Conservation (phyloP, 1,140 invertebrate genomes). For the Drosophila sturtevanti region DNA sequence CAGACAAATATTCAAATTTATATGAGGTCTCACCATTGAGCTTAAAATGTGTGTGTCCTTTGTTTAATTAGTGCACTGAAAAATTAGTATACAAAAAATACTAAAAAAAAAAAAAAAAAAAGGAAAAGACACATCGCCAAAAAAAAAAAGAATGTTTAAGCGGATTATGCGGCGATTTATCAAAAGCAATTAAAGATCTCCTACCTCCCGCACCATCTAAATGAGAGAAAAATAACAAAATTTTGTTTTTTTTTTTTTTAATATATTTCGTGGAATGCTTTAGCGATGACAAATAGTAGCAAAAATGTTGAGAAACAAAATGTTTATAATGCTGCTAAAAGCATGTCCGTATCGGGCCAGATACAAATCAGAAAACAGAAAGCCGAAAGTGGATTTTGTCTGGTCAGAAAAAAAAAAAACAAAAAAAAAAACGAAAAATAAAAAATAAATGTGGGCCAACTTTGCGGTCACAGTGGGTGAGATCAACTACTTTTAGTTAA, state of each 20-base stretch:
- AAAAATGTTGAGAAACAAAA: constrained; percentile 78
- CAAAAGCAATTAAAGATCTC: constrained; percentile 77
- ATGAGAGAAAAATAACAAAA: constrained; percentile 41
- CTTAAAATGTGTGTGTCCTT: constrained; percentile 71
- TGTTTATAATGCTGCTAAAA: constrained; percentile 81
- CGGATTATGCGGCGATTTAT: constrained; percentile 79
- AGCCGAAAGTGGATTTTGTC: constrained; percentile 26
- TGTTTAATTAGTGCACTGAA: constrained; percentile 78
- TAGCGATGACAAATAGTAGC: constrained; percentile 77
- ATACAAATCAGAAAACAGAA: constrained; percentile 70
- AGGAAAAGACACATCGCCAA: neutral
- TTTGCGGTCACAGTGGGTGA: constrained; percentile 15
- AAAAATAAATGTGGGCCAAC: constrained; percentile 56
- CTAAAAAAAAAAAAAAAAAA: constrained; percentile 29
- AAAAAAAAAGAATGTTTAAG: constrained; percentile 60
- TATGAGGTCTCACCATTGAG: constrained; percentile 47
- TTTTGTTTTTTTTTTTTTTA: constrained; percentile 5
- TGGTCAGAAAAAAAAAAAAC: neutral
- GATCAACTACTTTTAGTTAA: neutral
- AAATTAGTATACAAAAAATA: constrained; percentile 53
- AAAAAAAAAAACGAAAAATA: neutral
- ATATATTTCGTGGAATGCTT: constrained; percentile 67
- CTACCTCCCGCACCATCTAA: neutral
- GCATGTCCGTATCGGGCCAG: constrained; percentile 70
- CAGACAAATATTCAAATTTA: constrained; percentile 68